Base-by-base conservation (phyloP, 2,113 vertebrate genomes). In the Austrofundulus limnaeus region DNA sequence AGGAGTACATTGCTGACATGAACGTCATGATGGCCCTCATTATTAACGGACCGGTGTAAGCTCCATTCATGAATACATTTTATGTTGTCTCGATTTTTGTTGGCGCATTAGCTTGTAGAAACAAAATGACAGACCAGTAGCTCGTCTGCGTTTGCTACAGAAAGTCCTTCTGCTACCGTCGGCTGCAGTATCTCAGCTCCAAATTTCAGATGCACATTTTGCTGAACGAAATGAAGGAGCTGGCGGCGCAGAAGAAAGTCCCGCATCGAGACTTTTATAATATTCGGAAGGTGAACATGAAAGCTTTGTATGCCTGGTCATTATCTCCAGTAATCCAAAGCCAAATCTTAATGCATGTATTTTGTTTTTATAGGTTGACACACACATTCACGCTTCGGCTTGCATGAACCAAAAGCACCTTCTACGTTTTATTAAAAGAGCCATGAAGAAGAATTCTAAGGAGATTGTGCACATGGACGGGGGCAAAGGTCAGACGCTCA, bases 331-430 rank as follows among this genome's bases (percentile, higher is more conserved):
- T 17, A 21, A 56, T 39, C 41, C 17, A 57, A 4, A 55, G 37
- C 8, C 16, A 39, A 23, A 20, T 11, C 5, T 1, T 20, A 19
- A 11, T 43, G 16, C 4, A 11, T 10, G 13, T 15, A 64, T 21
- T 50, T n/a, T 19, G 20, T 54, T 25, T 42, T 42, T 2, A 1
- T 86, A 98, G 97, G 97, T 98, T 74, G 97, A 99, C 91, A 99
- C 97, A 0, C 96, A 99, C 81, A 98, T 99, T 85, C 97, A 99
- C 0, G 97, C 97, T 45, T 97, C 97, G 0, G 97, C 96, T 77
- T 99, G 97, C 79, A 99, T 99, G 97, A 99, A 99, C 87, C 97
- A 99, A 92, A 99, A 99, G 82, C 96, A 98, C 12, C 91, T 99
- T 19, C 84, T 99, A 81, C 94, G 96, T 54, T 99, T 99, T 79